Conservation (phyloP, 2,888 invertebrate species). For the Pyralis farinalis region DNA sequence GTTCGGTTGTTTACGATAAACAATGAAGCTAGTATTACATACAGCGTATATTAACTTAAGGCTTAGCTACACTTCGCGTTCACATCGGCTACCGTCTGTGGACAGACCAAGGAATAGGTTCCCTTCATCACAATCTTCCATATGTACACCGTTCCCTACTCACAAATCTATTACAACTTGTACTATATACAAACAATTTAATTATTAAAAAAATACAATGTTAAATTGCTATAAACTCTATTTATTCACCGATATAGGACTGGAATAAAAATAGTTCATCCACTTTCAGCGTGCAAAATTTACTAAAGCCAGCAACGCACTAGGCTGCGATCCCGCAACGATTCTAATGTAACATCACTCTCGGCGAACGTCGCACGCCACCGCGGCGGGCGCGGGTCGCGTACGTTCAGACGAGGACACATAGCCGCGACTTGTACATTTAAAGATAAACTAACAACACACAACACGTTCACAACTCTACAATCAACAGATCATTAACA, state of each 20-base stretch:
- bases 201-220: constrained; percentile 73
- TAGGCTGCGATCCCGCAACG: constrained; percentile 54
- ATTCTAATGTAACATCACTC: constrained; percentile 34
- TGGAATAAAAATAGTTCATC: constrained; percentile 72
- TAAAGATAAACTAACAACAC: constrained; percentile 52
- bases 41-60: constrained; percentile 69
- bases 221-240: constrained; percentile 74
- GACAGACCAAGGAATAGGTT: constrained; percentile 45
- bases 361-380: constrained; percentile 38
- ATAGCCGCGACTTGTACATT: constrained; percentile 38
- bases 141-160: constrained; percentile 67
- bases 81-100: constrained; percentile 31
- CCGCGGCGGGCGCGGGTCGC: constrained; percentile 38
- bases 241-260: constrained; percentile 57
- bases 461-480: constrained; percentile 48
- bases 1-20: constrained; percentile 61
- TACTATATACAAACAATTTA: constrained; percentile 80
- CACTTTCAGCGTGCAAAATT: constrained; percentile 70
- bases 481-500: constrained; percentile 61
- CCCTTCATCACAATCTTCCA: constrained; percentile 55
- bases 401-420: constrained; percentile 44
- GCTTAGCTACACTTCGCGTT: constrained; percentile 44
- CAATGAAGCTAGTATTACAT: constrained; percentile 66
- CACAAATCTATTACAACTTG: constrained; percentile 73
- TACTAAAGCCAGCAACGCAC: constrained; percentile 67